Base-by-base conservation (phyloP, 2,888 invertebrate genomes). In the Calliphora vomitoria region DNA sequence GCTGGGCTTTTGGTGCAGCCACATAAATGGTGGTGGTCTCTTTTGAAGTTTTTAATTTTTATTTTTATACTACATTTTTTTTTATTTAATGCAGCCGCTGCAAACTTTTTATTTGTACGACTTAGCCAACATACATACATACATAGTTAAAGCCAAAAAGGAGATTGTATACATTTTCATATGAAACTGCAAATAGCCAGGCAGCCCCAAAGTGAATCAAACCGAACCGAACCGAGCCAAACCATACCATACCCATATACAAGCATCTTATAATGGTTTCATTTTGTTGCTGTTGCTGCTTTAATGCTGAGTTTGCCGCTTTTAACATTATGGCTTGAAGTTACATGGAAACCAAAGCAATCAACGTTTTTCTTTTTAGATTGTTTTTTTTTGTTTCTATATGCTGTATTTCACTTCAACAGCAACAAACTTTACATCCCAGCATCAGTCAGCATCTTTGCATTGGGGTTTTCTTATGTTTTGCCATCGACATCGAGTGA, bases 301-400 rank as follows among this genome's bases (percentile, higher is more conserved):
- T 83, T 78, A 62, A 83, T 83, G 83, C 78, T 78, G 82, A 71
- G 53, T 84, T 74, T 76, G 87, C 82, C 82, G 79, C 82, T 87
- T 85, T 83, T 79, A 78, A 71, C 82, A 82, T 82, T 81, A 87
- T 87, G 84, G 87, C 87, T 84, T 87, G 55, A 81, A 83, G 87
- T 87, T 87, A 85, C 87, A 87, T 87, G 85, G 85, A 85, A 87
- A 87, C 85, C 85, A 76, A 87, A 85, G 87, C 85, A 87, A 82
- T 79, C 87, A 87, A 79, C 86, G 85, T 86, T 86, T 82, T 85
- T 69, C 47, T 72, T 64, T 31, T 75, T 75, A 47, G 8, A 58
- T 60, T 79, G 58, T 69, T 58, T 53, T 38, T 75, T 60, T 60
- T 60, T 72, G 35, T 35, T 35, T 4, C 35, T 35, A 5, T 35